phyloP scores from a whole-genome alignment of 2,797 vertebrate genomes.

The Chelon labrosus region DNA sequence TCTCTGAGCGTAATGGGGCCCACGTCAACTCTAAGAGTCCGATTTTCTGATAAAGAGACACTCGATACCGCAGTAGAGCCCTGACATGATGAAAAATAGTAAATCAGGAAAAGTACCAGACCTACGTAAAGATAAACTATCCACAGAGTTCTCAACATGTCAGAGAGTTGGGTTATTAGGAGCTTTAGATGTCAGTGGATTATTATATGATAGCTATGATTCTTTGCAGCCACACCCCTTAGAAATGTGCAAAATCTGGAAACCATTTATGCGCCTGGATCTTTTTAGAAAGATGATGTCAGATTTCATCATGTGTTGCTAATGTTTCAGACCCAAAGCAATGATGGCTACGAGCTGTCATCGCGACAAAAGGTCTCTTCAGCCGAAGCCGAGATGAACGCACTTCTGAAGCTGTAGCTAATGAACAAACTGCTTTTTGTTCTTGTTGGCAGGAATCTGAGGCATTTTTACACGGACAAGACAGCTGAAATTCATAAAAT shows the following conservation, averaged over 20 bases:
- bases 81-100: constrained; percentile 22
- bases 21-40: constrained; percentile 30
- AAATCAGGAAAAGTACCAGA: background rate
- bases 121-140: constrained; percentile 21
- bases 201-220: constrained; percentile 63
- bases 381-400: constrained; percentile 37
- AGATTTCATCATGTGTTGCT: constrained; percentile 76
- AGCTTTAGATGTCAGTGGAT: constrained; percentile 57
- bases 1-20: constrained; percentile 40
- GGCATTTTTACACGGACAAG: constrained; percentile 46
- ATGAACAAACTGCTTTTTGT: constrained; percentile 78
- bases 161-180: constrained; percentile 48
- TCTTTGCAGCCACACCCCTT: constrained; percentile 49
- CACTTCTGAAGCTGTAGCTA: constrained; percentile 54
- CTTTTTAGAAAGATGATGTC: constrained; percentile 74
- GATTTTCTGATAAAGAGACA: constrained; percentile 42
- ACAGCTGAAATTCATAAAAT: constrained; percentile 40
- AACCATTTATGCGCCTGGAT: constrained; percentile 64
- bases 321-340: constrained; percentile 75
- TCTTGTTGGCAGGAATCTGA: constrained; percentile 57
- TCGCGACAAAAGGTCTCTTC: constrained; percentile 75
- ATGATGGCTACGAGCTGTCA: constrained; percentile 65
- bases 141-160: constrained; percentile 13
- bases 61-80: constrained; percentile 22
- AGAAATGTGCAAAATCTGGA: constrained; percentile 74